These are phyloP conservation scores for Ptychodera flava DNA, from an alignment of 35 echinoderm and acorn worm species.

Conservation along the genomic window DNA sequence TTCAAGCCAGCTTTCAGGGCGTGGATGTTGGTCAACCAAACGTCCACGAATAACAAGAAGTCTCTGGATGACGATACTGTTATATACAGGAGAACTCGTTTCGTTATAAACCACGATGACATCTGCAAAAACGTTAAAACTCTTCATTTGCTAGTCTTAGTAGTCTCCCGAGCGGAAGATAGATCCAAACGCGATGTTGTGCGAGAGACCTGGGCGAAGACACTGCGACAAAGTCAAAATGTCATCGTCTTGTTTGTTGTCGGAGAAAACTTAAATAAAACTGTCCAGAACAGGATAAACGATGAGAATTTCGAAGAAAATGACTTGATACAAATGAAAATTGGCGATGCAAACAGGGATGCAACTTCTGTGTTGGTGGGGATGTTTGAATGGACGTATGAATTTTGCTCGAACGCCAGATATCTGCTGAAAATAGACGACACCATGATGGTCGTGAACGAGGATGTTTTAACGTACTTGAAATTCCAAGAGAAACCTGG, in stretches of 20 bases:
- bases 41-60: too few relatives aligned
- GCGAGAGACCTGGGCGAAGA: neutral
- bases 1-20: too few relatives aligned
- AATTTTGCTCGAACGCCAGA: neutral
- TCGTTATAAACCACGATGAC: neutral
- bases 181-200: neutral
- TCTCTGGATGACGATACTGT: too few relatives aligned
- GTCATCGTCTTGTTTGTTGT: neutral
- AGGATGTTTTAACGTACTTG: neutral
- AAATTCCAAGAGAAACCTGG: neutral
- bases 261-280: neutral
- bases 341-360: neutral
- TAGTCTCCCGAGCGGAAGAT: neutral
- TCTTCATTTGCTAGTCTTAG: neutral
- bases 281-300: neutral
- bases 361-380: neutral
- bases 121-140: neutral
- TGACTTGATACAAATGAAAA: neutral
- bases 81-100: too few relatives aligned
- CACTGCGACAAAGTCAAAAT: neutral
- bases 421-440: neutral
- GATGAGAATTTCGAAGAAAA: neutral
- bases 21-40: too few relatives aligned
- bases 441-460: neutral
- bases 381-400: neutral